A percentile compares a stretch with the other conserved stretches of the same genome.
phyloP scores from a whole-genome alignment of 2,888 invertebrate genomes.

The Drosophila tanythrix region DNA sequence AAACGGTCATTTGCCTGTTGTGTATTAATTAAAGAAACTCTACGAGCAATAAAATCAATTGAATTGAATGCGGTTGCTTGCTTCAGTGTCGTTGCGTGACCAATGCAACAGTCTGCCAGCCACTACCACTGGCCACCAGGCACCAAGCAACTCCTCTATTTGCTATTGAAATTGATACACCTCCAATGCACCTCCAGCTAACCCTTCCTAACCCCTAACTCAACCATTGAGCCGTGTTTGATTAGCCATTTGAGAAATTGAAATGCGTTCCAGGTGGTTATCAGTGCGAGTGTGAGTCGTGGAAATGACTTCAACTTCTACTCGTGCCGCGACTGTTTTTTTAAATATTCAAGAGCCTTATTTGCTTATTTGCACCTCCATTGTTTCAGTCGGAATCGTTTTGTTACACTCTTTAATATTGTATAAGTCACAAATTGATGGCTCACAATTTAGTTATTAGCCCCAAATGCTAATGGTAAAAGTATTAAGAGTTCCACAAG shows the following conservation, averaged over 20 bases:
- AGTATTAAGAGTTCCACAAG: not conserved
- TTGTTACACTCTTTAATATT: slow-evolving; percentile 47
- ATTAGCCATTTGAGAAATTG: slow-evolving; percentile 63
- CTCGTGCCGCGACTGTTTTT: not conserved
- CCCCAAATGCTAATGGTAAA: not conserved
- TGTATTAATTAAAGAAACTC: slow-evolving; percentile 13
- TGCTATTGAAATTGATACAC: slow-evolving; percentile 40
- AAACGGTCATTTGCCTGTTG: not conserved
- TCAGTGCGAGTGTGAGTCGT: not conserved
- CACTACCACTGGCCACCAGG: not conserved
- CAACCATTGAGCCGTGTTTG: slow-evolving; percentile 26
- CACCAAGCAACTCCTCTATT: slow-evolving; percentile 13
- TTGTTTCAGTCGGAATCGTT: slow-evolving; percentile 47
- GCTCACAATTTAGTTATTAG: not conserved
- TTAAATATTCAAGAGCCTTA: slow-evolving; percentile 34
- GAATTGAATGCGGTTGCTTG: slow-evolving; percentile 15
- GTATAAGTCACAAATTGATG: slow-evolving; percentile 27
- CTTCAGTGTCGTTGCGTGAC: slow-evolving; percentile 34
- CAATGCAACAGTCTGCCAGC: not conserved
- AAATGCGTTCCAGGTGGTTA: slow-evolving; percentile 20
- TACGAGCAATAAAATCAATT: slow-evolving; percentile 29
- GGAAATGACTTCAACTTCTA: slow-evolving; percentile 22
- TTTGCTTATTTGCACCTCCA: slow-evolving; percentile 38
- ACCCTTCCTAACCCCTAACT: too few relatives aligned
- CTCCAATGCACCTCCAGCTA: slow-evolving; percentile 24